phyloP scores from a whole-genome alignment of 2,113 vertebrate genomes.

The Notarius quadriscutis region DNA sequence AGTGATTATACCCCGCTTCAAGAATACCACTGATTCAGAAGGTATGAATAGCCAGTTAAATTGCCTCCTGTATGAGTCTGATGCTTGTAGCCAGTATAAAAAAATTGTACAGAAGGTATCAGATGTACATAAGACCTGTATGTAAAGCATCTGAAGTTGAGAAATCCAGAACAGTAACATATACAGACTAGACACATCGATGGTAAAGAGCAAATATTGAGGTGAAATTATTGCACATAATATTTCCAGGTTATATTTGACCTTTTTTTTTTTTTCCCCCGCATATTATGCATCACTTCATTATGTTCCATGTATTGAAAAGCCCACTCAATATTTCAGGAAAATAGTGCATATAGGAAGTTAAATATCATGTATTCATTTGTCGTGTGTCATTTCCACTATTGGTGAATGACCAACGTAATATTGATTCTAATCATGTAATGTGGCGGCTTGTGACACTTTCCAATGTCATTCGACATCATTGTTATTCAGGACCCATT shows the following conservation, averaged over 20 bases:
- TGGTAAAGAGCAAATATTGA: not conserved
- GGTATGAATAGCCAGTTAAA: not conserved
- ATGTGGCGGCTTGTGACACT: not conserved
- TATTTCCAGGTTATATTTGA: not conserved
- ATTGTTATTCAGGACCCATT: constrained; percentile 12
- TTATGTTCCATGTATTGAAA: not conserved
- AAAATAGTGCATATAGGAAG: not conserved
- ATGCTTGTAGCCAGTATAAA: not conserved
- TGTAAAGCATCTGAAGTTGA: not conserved
- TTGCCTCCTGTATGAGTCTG: not conserved
- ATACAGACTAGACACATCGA: not conserved
- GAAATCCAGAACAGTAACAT: not conserved
- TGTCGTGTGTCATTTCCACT: not conserved
- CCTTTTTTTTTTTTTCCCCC: not conserved
- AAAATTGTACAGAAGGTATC: not conserved
- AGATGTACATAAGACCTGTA: not conserved
- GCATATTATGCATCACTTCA: not conserved
- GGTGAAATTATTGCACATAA: not conserved
- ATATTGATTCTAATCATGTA: constrained; percentile 22
- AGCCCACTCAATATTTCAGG: not conserved
- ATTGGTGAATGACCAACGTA: not conserved
- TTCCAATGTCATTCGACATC: not conserved
- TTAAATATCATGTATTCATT: not conserved
- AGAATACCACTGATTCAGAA: not conserved
- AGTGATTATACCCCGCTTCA: not conserved